Percentiles rank a stretch among this genome's conserved stretches.
These are phyloP conservation scores for Himalopsyche kuldschensis DNA, from an alignment of 2,888 invertebrate species.

Conservation along the genomic window DNA sequence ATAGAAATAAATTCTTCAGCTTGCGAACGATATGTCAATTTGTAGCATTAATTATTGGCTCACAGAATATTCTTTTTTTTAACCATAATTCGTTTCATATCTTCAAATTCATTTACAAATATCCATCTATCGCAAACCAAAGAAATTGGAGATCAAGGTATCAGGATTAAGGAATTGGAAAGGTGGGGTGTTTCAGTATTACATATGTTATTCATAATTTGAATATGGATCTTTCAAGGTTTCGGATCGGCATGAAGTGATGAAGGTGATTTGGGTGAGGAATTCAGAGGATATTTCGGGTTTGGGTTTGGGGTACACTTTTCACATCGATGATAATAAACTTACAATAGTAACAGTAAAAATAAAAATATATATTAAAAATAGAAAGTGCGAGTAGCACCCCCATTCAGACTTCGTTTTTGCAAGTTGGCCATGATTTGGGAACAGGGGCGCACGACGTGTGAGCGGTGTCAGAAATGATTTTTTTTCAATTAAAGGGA, in stretches of 20 bases:
- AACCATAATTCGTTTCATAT: not conserved
- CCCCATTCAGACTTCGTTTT: constrained; percentile 71
- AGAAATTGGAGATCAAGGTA: not conserved
- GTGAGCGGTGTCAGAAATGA: constrained; percentile 26
- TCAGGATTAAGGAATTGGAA: not conserved
- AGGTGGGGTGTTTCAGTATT: not conserved
- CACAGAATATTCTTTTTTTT: not conserved
- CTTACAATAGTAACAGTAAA: constrained; percentile 25
- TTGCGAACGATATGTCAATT: constrained; percentile 5
- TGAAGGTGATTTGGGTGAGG: not conserved
- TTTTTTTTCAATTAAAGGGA: constrained; percentile 15
- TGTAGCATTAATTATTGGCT: not conserved
- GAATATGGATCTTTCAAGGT: not conserved
- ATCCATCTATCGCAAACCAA: constrained; percentile 7
- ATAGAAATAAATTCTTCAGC: not conserved
- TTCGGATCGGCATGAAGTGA: not conserved
- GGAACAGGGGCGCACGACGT: constrained; percentile 40
- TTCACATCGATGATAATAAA: constrained; percentile 37
- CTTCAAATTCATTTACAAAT: not conserved
- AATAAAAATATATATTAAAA: constrained; percentile 33
- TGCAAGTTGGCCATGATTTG: constrained; percentile 60
- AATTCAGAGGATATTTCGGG: not conserved
- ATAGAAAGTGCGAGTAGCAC: constrained; percentile 68
- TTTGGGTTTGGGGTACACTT: constrained; percentile 17
- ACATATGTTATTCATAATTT: not conserved